Base-by-base conservation (phyloP, 2,113 vertebrate species). In the Chloebia gouldiae region DNA sequence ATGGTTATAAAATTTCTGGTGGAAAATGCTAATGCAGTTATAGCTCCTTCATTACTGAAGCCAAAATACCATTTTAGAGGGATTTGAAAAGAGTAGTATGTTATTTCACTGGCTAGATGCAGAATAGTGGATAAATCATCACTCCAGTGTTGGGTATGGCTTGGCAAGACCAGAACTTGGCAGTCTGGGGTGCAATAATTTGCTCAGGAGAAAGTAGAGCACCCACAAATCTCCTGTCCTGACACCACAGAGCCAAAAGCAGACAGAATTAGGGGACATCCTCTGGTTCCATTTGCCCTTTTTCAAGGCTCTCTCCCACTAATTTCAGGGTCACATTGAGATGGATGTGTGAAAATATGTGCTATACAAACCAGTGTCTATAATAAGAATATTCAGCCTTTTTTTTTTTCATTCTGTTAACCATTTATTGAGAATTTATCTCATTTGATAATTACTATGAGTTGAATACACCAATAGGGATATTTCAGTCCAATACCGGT, bases 401-500 rank as follows among this genome's bases (percentile, higher is more conserved):
- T 14, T 27, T 51, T 28, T 59, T n/a, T 86, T 86, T 49, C 24
- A n/a, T 68, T 70, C 27, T 11, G 42, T 51, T 89, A 79, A 42
- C 24, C 5, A 17, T 50, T 86, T 84, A 53, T 33, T 70, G 88
- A 60, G 59, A 94, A 79, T 49, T 77, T 16, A 64, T 73, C 82
- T 86, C n/a, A 7, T 90, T 81, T 88, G 27, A 81, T 50, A 91
- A 91, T 76, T 94, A 61, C 31, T 15, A 5, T 49, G 17, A 66
- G 30, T 49, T 50, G 68, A 89, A 89, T 56, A 53, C 66, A 82
- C 16, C 81, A 57, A 40, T 31, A 76, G 6, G 63, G 28, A 25
- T 68, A 59, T 71, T 81, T 59, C 79, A 75, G 89, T 86, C 81
- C 27, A 70, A 53, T 81, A 56, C 50, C 82, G 37, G 25, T 92